Evolutionary conservation across 2,113 vertebrate species (phyloP), one percentile per base, ranked within the genome.

Genomic region (Poeciliopsis prolifica): DNA sequence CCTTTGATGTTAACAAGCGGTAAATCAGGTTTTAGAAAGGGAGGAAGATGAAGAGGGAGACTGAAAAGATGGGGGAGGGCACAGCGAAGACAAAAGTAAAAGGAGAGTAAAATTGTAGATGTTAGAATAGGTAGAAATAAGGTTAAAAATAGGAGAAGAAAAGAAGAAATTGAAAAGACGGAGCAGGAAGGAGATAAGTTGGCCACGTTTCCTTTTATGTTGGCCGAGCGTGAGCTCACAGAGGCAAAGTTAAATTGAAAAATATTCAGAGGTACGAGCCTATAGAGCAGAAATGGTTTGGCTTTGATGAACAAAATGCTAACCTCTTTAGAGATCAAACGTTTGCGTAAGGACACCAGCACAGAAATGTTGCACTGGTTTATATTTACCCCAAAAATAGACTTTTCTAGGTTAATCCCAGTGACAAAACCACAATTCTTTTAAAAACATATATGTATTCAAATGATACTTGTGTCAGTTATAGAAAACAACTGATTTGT

Each of bases 1-100:
- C 86, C 88, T 92, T 92, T 92, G 91, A 92, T 91, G 88, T 90
- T 92, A 91, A 91, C 88, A 88, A 84, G 88, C 86, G 74, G 88
- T 86, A 92, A 92, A 92, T 91, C 90, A 90, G 81, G 86, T 91
- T 88, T 90, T 78, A 79, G 87, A 86, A 84, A 78, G 82, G 85
- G 81, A 70, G 77, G 78, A 85, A 90, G 90, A 89, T 88, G 87
- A 88, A 85, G 90, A 85, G 82, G 75, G 54, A 83, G 81, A 72
- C 75, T 11, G 64, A 4, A n/a, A 76, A 68, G 70, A 51, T 33
- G 63, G 72, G 79, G 70, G 31, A 35, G 22, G 60, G 75, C 65
- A 29, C 51, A 68, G 48, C 3, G 65, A 89, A 86, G 84, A 91
- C 87, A 89, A 90, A 85, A 54, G 81, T 10, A 86, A 70, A 65